Conservation (phyloP, 2,797 vertebrate genomes). For the Oreonectes daqikongensis region DNA sequence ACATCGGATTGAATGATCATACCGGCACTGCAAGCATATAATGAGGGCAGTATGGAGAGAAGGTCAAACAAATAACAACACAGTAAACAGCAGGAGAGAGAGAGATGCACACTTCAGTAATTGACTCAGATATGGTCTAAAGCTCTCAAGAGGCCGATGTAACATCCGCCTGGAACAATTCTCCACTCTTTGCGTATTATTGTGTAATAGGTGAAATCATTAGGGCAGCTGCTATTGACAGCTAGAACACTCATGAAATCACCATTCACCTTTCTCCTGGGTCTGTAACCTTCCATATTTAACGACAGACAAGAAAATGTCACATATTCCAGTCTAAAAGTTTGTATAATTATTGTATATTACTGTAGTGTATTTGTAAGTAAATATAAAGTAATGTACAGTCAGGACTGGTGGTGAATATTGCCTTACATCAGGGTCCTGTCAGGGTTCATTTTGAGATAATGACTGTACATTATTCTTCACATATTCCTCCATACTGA, state of each 20-base stretch:
- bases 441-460: background rate
- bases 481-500: background rate
- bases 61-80: constrained; percentile 12
- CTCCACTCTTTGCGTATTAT: background rate
- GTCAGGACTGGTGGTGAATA: background rate
- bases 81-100: background rate
- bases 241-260: background rate
- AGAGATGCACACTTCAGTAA: background rate
- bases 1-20: background rate
- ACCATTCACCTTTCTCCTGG: background rate
- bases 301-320: no score
- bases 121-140: background rate
- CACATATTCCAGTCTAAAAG: no score
- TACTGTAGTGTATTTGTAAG: no score
- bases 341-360: no score
- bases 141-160: background rate
- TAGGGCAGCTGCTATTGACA: background rate
- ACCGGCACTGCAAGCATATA: background rate
- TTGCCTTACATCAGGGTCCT: background rate
- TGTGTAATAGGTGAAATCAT: background rate
- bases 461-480: background rate
- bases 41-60: background rate
- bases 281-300: no score
- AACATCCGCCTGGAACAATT: background rate
- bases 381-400: background rate